Evolutionary conservation across 2,113 vertebrate species (phyloP), one percentile per base, ranked within the genome.

Genomic region (Phylloscopus trochilus): DNA sequence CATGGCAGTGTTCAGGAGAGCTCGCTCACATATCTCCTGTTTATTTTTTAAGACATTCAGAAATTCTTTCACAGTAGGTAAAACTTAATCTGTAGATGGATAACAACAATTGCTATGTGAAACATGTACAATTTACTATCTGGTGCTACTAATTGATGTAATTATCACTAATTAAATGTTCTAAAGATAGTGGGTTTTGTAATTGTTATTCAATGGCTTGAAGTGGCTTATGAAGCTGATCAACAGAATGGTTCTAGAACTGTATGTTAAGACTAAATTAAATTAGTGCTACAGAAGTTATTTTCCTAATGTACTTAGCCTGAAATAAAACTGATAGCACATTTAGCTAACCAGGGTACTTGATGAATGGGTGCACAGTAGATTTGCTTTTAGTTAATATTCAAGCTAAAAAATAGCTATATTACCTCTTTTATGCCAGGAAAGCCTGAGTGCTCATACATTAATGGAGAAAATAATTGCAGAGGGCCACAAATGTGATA

Each of bases 361-460:
- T 69, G 66, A 73, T 62, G 62, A 80, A 68, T 46, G 30, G 66
- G 9, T 58, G n/a, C 41, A 43, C 7, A 56, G 75, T n/a, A 85
- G 64, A 94, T 80, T 33, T 85, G 84, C 78, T 95, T 91, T 90
- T 70, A 77, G 70, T 86, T 88, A 86, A 35, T 74, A 94, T 60
- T 80, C 30, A 49, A 67, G 67, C 35, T 55, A n/a, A 82, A 83
- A 89, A 92, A 27, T 23, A 87, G 37, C 28, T 64, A 4, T 49
- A 39, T 67, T 74, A 39, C 47, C n/a, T 44, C 44, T 82, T 91
- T n/a, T 7, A 19, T 66, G 51, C 28, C 80, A 68, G 41, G 41
- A 35, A 69, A 85, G 58, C 15, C 49, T 62, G 24, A 87, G 70
- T 74, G 39, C 62, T 82, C 83, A 23, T 53, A 3, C 53, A 9